Evolutionary conservation across 1,140 invertebrate genomes (phyloP), one percentile per base, ranked within the genome.

Genomic region (Apolygus lucorum): DNA sequence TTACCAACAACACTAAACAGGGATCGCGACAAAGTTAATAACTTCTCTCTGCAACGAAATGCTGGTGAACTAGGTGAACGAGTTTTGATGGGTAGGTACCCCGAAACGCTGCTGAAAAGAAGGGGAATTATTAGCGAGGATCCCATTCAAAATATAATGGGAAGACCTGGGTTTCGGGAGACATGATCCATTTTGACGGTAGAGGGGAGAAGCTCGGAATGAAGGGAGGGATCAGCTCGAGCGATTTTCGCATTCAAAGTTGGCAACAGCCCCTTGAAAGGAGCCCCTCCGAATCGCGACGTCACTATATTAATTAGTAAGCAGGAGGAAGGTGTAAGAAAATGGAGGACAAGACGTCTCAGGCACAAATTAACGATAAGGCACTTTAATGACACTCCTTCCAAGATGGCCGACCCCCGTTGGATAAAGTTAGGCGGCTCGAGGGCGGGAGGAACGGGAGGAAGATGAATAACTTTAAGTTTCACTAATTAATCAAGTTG

Each of bases 381-480:
- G 71, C 52, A 70, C 71, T 52, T 69, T 72, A 72, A 72, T 72
- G 71, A 72, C 69, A 66, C 64, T 66, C 64, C 64, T 66, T 66
- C 64, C 64, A 66, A 66, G 64, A 66, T 66, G 64, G 64, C 64
- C 28, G 64, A 66, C 64, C n/a, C 28, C 17, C 11, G 27, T 66
- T 66, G 71, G 71, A 72, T 72, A 72, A 72, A 72, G 71, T 72
- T 72, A 67, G 68, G 27, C 64, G 17, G 2, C 63, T 28, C 27
- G 69, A 72, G 68, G 71, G 59, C 22, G 65, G 49, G 29, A 22
- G 71, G 67, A 65, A 22, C 14, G 26, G 34, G 34, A 52, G 70
- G 66, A 71, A 70, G 71, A 72, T 72, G 71, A 72, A 72, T 72
- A 72, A 72, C 71, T 72, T 72, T 70, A 72, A 72, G 71, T 72